Evolutionary conservation across 2,797 vertebrate genomes (phyloP).

Genomic region (Carcharodon carcharias): DNA sequence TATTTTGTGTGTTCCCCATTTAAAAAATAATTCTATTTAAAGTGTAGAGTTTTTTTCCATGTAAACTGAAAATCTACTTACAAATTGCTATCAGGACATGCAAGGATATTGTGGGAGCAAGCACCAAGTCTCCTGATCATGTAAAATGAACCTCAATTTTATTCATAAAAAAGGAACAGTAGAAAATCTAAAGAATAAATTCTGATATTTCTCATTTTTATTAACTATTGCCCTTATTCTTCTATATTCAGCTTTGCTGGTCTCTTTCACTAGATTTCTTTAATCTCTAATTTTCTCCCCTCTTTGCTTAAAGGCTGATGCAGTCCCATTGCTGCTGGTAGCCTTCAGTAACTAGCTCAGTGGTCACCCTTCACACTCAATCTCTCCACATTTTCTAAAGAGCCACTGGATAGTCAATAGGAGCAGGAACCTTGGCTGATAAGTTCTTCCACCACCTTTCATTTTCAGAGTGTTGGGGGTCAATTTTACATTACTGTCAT

Average conservation of each 20-base stretch:
- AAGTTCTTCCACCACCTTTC: background rate
- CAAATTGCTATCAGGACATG: background rate
- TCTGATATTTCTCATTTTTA: background rate
- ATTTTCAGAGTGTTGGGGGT: background rate
- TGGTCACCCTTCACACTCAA: background rate
- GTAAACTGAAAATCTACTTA: background rate
- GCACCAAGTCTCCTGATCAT: background rate
- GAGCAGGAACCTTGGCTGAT: background rate
- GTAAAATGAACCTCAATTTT: background rate
- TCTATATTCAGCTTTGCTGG: background rate
- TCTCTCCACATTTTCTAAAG: background rate
- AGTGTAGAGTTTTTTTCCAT: background rate
- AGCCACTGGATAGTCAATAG: background rate
- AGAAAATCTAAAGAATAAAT: background rate
- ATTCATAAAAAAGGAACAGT: background rate
- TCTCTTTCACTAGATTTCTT: background rate
- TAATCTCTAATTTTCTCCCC: background rate
- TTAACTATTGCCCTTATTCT: background rate
- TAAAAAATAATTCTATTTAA: too few relatives aligned
- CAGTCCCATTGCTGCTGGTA: background rate
- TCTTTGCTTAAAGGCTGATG: background rate
- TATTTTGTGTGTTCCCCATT: background rate
- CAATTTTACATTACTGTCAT: background rate
- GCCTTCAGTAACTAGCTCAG: background rate
- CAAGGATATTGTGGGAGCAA: background rate